Conservation (phyloP, 2,113 vertebrate genomes). For the Rhinoderma darwinii region DNA sequence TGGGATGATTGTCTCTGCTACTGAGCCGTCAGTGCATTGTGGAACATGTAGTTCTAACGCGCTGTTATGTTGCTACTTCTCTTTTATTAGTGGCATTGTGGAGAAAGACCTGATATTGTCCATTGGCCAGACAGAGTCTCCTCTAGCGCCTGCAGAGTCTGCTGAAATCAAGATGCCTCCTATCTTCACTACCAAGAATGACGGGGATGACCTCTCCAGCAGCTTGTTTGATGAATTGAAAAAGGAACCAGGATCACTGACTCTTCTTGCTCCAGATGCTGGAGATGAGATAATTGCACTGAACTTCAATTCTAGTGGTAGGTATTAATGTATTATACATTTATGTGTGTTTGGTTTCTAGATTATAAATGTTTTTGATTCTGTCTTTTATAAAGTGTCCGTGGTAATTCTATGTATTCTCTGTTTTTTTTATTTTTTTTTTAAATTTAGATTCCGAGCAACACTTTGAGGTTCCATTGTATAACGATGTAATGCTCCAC, state of each 20-base stretch:
- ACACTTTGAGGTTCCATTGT: slow-evolving; percentile 86
- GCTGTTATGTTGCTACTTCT: slow-evolving; percentile 31
- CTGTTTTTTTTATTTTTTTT: slow-evolving; percentile 5
- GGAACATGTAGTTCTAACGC: not conserved
- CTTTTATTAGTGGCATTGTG: slow-evolving; percentile 85
- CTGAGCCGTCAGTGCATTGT: not conserved
- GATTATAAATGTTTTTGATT: too few species aligned
- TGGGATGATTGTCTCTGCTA: too few species aligned
- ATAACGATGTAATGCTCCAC: slow-evolving; percentile 96
- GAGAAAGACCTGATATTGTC: slow-evolving; percentile 91
- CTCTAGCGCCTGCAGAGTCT: slow-evolving; percentile 76
- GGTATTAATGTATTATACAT: slow-evolving; percentile 62
- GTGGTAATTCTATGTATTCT: not conserved
- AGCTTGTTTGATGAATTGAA: slow-evolving; percentile 91
- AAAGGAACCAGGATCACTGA: slow-evolving; percentile 89
- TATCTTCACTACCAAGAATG: slow-evolving; percentile 76
- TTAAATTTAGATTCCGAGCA: slow-evolving; percentile 83
- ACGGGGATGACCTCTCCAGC: slow-evolving; percentile 71
- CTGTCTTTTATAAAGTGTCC: not conserved
- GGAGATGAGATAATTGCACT: slow-evolving; percentile 92
- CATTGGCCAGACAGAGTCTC: slow-evolving; percentile 88
- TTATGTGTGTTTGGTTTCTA: not conserved
- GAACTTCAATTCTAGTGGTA: slow-evolving; percentile 88
- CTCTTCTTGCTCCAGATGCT: slow-evolving; percentile 88
- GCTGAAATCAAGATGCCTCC: slow-evolving; percentile 81